These are phyloP conservation scores for Linnaemya tessellans DNA, from an alignment of 2,888 invertebrate species.

Conservation along the genomic window DNA sequence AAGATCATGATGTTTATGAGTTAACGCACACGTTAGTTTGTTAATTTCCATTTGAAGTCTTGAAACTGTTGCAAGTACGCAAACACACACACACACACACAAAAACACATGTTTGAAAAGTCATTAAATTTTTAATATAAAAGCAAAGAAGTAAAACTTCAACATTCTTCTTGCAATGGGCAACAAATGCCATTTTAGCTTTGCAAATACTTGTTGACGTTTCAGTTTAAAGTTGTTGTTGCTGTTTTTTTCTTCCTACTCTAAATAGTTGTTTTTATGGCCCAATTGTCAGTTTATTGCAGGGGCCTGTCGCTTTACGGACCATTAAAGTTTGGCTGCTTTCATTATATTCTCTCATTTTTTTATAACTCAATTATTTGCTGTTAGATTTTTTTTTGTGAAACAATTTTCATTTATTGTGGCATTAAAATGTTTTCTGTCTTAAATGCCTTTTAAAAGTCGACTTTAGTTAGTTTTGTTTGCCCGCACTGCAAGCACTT, in stretches of 20 bases:
- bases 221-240: background rate
- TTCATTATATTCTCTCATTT: conserved; percentile 3
- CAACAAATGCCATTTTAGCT: conserved; percentile 29
- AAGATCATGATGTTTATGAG: conserved; percentile 29
- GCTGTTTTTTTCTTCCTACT: background rate
- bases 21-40: conserved; percentile 45
- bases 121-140: conserved; percentile 64
- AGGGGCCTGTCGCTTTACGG: conserved; percentile 69
- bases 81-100: background rate
- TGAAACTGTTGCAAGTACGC: conserved; percentile 23
- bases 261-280: conserved; percentile 60
- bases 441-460: conserved; percentile 63
- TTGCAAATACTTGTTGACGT: conserved; percentile 53
- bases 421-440: conserved; percentile 60
- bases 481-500: conserved; percentile 35
- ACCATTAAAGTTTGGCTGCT: conserved; percentile 54
- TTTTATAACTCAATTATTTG: conserved; percentile 72
- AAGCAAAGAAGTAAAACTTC: conserved; percentile 40
- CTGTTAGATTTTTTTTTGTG: conserved; percentile 54
- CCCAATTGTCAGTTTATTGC: conserved; percentile 65
- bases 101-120: conserved; percentile 51
- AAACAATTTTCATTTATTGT: conserved; percentile 52
- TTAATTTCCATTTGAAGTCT: conserved; percentile 46
- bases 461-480: conserved; percentile 22
- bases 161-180: conserved; percentile 17